Evolutionary conservation across 2,113 vertebrate genomes (phyloP).

Genomic region (Marmota flaviventris): DNA sequence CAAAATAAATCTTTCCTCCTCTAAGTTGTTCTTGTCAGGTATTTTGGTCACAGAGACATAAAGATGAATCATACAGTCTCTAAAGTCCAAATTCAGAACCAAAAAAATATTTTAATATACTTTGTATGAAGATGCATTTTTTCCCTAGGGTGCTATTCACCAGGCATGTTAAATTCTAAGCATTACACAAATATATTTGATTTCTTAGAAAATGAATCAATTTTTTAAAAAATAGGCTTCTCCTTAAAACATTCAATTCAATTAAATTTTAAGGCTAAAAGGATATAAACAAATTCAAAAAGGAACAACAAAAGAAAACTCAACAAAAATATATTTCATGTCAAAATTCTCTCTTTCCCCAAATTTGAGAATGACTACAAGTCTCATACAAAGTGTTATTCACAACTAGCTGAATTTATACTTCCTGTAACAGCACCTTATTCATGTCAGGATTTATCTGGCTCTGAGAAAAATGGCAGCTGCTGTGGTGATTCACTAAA

Average conservation of each 20-base stretch:
- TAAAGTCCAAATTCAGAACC: slow-evolving; percentile 6
- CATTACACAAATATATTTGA: neutral
- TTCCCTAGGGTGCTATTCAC: neutral
- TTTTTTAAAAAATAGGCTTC: neutral
- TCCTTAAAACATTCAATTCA: neutral
- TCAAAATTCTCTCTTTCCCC: neutral
- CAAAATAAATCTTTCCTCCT: neutral
- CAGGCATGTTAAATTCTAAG: neutral
- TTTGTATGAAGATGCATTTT: neutral
- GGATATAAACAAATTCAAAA: neutral
- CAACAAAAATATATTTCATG: neutral
- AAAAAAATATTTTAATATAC: neutral
- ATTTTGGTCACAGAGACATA: neutral
- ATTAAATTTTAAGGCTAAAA: neutral
- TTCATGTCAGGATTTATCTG: slow-evolving; percentile 44
- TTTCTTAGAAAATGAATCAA: slow-evolving; percentile 39
- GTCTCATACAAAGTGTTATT: neutral
- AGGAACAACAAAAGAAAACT: neutral
- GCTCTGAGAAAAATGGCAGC: slow-evolving; percentile 60
- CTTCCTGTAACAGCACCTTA: neutral
- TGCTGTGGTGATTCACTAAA: slow-evolving; percentile 57
- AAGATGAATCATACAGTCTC: neutral
- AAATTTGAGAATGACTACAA: neutral
- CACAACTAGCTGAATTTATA: slow-evolving; percentile 1
- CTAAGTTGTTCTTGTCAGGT: neutral